A percentile compares a stretch with the other conserved stretches of the same genome.
These are phyloP conservation scores for Holothuria glaberrima DNA, from an alignment of 35 echinoderm and acorn worm genomes.

Conservation along the genomic window DNA sequence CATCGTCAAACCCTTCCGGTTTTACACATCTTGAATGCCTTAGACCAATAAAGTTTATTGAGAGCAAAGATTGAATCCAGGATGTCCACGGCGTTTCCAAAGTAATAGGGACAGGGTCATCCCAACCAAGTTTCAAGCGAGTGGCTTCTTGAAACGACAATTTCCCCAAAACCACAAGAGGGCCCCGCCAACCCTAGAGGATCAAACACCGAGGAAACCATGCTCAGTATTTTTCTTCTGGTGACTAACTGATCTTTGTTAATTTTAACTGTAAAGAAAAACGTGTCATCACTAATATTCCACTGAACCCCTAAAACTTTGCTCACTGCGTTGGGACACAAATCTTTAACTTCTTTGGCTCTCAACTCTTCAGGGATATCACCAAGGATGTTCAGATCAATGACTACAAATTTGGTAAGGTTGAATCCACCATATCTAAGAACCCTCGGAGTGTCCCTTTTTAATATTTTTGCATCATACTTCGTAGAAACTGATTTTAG, in stretches of 20 bases:
- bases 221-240: too few relatives aligned
- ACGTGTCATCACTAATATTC: constrained; percentile 13
- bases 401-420: constrained; percentile 63
- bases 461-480: constrained; percentile 23
- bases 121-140: constrained; percentile 24
- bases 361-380: constrained; percentile 12
- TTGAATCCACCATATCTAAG: constrained; percentile 49
- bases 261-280: constrained; percentile 28
- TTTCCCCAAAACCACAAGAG: background rate
- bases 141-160: constrained; percentile 9
- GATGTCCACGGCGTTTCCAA: background rate
- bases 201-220: too few relatives aligned
- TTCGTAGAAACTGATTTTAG: constrained; percentile 35
- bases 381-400: constrained; percentile 1
- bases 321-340: constrained; percentile 1
- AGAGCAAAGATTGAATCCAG: constrained; percentile 37
- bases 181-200: background rate
- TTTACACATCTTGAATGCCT: background rate
- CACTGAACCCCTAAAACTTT: constrained; percentile 44
- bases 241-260: too few relatives aligned
- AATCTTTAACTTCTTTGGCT: constrained; percentile 45
- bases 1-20: constrained; percentile 40
- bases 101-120: background rate
- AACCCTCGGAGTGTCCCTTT: constrained; percentile 40
- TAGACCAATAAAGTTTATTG: background rate